Conservation (phyloP, 2,113 vertebrate genomes). For the Calidris pugnax region DNA sequence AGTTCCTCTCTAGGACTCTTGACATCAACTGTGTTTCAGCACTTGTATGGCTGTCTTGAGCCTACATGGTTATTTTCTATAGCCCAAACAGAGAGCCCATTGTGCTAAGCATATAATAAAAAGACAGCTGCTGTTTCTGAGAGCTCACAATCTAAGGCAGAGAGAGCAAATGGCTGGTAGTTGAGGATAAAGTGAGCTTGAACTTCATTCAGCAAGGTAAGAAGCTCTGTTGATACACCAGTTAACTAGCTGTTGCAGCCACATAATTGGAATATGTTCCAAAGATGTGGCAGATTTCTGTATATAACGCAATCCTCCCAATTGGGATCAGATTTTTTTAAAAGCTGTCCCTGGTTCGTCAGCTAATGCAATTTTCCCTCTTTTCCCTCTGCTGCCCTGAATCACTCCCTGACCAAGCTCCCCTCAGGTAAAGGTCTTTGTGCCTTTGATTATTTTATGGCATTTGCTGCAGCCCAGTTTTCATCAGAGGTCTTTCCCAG, state of each 20-base stretch:
- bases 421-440: constrained; percentile 52
- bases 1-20: constrained; percentile 20
- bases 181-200: neutral
- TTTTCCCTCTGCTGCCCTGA: neutral
- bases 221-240: neutral
- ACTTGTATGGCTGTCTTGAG: neutral
- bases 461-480: constrained; percentile 49
- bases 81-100: neutral
- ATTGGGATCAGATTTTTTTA: neutral
- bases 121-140: neutral
- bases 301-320: neutral
- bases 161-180: neutral
- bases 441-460: constrained; percentile 67
- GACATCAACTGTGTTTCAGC: neutral
- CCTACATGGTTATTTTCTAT: neutral
- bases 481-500: constrained; percentile 42
- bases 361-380: constrained; percentile 1
- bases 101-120: neutral
- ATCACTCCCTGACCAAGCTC: neutral
- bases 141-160: neutral
- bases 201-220: neutral
- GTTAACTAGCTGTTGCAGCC: neutral
- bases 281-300: neutral
- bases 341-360: constrained; percentile 1
- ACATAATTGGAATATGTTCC: neutral